Evolutionary conservation across 2,113 vertebrate species (phyloP), one percentile per base, ranked within the genome.

Genomic region (Sialia sialis): DNA sequence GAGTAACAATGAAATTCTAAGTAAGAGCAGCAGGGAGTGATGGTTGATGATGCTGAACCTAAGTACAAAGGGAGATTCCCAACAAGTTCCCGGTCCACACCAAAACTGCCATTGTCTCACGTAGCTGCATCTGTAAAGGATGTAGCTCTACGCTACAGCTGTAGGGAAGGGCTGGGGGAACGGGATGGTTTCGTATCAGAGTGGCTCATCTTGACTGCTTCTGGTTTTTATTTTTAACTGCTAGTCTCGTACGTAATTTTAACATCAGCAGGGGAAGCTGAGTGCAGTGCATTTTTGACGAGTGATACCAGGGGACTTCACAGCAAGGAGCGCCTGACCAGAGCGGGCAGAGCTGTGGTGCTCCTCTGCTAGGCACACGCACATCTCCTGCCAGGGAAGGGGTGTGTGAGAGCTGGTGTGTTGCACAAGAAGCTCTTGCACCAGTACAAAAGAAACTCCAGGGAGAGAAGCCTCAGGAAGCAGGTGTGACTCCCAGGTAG

Each of bases 221-320:
- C 92, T 69, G 62, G 3, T 60, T 94, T 96, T 94, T 86, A 34
- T 32, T 81, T 87, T 58, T 73, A 87, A 58, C 63, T 78, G 86
- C 41, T 62, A 32, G 79, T 63, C 70, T 94, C 2, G 0, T 6
- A 3, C 9, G 36, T 85, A 51, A 66, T 77, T 94, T 94, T 92
- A 83, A 73, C 54, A 51, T 21, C 63, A 62, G 59, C 3, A 1
- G 72, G 51, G 49, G 63, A 79, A 95, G 55, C 1, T 1, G 20
- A 66, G 52, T 4, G 48, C 16, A 11, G 46, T 86, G 88, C 9
- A 1, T 54, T 79, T 48, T 52, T 4, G 2, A 36, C 0, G 0
- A 80, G 34, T 0, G 0, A 52, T 68, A 73, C 39, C 43, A 55
- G 30, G 87, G 92, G 70, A 92, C 58, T 88, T 85, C 13, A 87